Percentiles rank a stretch among this genome's conserved stretches.
Conservation (phyloP, 1,140 invertebrate genomes). For the Procambarus virginalis region DNA sequence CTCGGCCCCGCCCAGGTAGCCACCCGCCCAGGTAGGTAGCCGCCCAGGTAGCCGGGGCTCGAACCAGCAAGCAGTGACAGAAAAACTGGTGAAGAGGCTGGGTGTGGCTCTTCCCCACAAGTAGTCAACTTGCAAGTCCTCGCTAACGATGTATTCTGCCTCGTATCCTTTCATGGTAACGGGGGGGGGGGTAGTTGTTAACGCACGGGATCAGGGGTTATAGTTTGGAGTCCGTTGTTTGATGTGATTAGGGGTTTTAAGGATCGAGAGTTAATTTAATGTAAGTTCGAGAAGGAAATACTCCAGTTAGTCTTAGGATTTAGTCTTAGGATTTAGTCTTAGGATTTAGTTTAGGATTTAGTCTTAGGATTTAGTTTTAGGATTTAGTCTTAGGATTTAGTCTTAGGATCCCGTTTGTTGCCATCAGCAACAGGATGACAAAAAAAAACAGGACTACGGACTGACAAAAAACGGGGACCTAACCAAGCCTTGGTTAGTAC, state of each 20-base stretch:
- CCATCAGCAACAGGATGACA: not conserved
- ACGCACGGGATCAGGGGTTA: not conserved
- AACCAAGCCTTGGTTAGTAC: too few relatives aligned
- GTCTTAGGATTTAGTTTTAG: not conserved
- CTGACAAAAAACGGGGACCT: too few relatives aligned
- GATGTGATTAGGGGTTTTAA: not conserved
- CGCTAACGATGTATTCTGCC: not conserved
- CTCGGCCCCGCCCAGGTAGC: not conserved
- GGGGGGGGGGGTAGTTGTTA: not conserved
- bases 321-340: not conserved
- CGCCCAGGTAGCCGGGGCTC: not conserved
- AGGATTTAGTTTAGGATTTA: not conserved
- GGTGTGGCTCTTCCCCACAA: conserved; percentile 8
- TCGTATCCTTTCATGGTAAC: not conserved
- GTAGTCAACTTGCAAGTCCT: not conserved
- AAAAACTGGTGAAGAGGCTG: conserved; percentile 39
- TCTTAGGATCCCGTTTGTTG: too few relatives aligned
- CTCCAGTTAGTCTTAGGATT: not conserved
- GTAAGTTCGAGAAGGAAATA: conserved; percentile 20
- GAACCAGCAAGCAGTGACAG: not conserved
- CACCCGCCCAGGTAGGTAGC: not conserved
- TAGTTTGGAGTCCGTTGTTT: not conserved
- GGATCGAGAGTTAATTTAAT: not conserved
- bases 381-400: not conserved
- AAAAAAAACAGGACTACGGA: not conserved